A percentile compares a stretch with the other conserved stretches of the same genome.
These are phyloP conservation scores for Anastrepha ludens DNA, from an alignment of 1,140 invertebrate genomes.

Conservation along the genomic window DNA sequence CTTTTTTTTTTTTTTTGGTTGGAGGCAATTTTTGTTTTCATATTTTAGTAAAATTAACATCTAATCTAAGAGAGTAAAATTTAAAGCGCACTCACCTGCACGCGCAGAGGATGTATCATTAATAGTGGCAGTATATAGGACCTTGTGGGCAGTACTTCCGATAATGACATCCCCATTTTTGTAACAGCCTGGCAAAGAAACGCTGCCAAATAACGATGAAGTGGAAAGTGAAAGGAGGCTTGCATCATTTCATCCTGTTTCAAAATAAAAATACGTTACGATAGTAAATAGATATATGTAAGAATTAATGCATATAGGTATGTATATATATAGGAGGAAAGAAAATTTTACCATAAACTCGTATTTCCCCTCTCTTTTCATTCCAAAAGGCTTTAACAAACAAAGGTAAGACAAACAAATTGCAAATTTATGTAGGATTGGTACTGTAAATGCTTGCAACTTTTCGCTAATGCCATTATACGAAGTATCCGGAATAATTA, in stretches of 20 bases:
- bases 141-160: conserved; percentile 85
- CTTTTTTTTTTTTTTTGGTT: no score
- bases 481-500: no score
- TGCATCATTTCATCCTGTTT: conserved; percentile 85
- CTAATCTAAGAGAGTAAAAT: not conserved
- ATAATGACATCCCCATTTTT: conserved; percentile 84
- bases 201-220: conserved; percentile 95
- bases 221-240: conserved; percentile 95
- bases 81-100: conserved; percentile 83
- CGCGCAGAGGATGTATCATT: conserved; percentile 91
- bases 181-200: conserved; percentile 93
- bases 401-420: not conserved
- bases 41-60: no score
- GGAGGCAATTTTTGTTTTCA: no score
- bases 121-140: conserved; percentile 86
- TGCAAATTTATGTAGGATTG: not conserved
- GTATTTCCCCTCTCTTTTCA: no score
- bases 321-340: not conserved
- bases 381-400: no score
- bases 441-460: no score
- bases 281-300: not conserved
- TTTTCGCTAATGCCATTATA: no score
- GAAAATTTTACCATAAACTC: no score
- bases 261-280: not conserved
- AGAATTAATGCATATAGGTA: not conserved